Percentiles rank a stretch among this genome's conserved stretches.
These are phyloP conservation scores for Strigops habroptila DNA, from an alignment of 2,113 vertebrate species.

Conservation along the genomic window DNA sequence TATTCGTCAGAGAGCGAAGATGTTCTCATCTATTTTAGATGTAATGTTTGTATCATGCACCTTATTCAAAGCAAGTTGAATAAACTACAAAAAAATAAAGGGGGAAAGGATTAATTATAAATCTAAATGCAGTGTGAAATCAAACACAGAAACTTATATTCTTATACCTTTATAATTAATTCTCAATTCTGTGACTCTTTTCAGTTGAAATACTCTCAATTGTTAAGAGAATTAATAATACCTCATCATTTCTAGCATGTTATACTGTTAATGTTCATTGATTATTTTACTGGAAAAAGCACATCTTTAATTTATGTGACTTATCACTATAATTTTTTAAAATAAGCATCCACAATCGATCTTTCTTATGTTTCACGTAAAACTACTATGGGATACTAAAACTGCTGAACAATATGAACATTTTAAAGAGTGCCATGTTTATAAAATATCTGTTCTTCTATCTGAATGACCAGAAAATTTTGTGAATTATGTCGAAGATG, in stretches of 20 bases:
- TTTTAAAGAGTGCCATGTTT: background rate
- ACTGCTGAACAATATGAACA: background rate
- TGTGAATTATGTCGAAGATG: background rate
- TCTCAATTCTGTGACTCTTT: background rate
- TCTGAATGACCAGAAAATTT: background rate
- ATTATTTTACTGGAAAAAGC: slow-evolving; percentile 4
- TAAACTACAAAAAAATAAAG: background rate
- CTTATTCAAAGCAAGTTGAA: background rate
- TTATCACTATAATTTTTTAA: background rate
- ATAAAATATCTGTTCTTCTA: background rate
- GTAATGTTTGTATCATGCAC: background rate
- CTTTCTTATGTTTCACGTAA: background rate
- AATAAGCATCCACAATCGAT: background rate
- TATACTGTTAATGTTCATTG: background rate
- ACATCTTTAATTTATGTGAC: background rate
- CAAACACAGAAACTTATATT: background rate
- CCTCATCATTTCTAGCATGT: background rate
- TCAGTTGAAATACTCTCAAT: background rate
- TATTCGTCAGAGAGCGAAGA: background rate
- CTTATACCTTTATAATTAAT: background rate
- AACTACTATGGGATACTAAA: background rate
- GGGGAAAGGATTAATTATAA: background rate
- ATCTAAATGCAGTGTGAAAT: background rate
- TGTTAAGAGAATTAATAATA: background rate
- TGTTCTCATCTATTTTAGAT: background rate